Conservation (phyloP, 2,888 invertebrate genomes). For the Ichneumon xanthorius region DNA sequence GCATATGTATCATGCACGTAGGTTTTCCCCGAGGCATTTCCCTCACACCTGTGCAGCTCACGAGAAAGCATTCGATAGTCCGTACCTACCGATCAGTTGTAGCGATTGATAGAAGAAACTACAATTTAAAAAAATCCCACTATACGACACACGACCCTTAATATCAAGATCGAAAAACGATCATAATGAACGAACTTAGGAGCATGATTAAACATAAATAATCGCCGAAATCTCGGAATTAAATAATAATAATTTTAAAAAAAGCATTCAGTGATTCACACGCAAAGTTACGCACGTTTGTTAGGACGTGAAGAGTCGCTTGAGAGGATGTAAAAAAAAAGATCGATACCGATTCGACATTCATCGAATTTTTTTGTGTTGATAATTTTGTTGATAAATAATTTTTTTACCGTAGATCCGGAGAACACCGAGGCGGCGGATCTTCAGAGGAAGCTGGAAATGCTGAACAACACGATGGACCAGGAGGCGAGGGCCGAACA, state of each 20-base stretch:
- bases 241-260: background rate
- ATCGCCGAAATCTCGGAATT: conserved; percentile 39
- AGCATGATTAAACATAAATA: conserved; percentile 55
- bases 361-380: background rate
- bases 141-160: conserved; percentile 17
- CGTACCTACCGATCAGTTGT: background rate
- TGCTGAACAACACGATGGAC: conserved; percentile 96
- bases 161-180: conserved; percentile 20
- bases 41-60: no score
- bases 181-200: conserved; percentile 44
- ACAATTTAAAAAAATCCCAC: conserved; percentile 28
- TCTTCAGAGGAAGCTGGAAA: conserved; percentile 95
- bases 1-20: no score
- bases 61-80: no score
- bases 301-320: conserved; percentile 61
- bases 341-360: conserved; percentile 10
- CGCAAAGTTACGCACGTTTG: conserved; percentile 65
- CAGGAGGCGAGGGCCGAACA: conserved; percentile 93
- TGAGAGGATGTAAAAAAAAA: conserved; percentile 36
- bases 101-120: background rate
- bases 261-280: conserved; percentile 28
- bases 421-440: conserved; percentile 95
- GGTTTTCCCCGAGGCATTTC: no score
- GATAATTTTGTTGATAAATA: conserved; percentile 13
- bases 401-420: conserved; percentile 88